Percentiles rank a stretch among this genome's conserved stretches.
Conservation (phyloP, 1,140 invertebrate genomes). For the Agrilus planipennis region DNA sequence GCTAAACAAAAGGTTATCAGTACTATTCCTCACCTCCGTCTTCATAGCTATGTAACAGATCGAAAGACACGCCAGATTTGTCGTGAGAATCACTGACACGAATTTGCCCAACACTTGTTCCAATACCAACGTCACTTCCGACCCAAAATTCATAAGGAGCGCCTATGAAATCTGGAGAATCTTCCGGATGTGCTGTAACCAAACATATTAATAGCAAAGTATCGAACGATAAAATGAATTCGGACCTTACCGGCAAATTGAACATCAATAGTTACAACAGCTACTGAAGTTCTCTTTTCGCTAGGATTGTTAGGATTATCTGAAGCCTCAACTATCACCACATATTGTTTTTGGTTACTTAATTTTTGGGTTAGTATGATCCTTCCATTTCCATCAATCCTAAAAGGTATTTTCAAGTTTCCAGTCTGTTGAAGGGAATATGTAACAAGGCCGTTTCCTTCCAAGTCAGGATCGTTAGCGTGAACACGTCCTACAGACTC, state of each 20-base stretch:
- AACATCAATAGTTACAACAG: constrained; percentile 68
- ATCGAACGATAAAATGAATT: too few species aligned
- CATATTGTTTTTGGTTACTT: constrained; percentile 53
- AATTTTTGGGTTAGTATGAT: constrained; percentile 57
- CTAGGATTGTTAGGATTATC: constrained; percentile 73
- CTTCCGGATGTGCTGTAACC: constrained; percentile 36
- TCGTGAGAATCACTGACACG: constrained; percentile 54
- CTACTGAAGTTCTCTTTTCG: constrained; percentile 64
- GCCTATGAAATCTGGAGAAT: constrained; percentile 69
- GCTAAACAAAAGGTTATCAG: too few species aligned
- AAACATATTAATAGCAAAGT: too few species aligned
- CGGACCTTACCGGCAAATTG: constrained; percentile 26
- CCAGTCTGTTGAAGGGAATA: constrained; percentile 64
- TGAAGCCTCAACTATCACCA: constrained; percentile 68
- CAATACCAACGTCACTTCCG: constrained; percentile 65
- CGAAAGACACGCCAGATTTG: constrained; percentile 55
- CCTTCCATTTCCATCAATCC: constrained; percentile 58
- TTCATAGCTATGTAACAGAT: constrained; percentile 67
- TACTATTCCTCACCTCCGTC: constrained; percentile 69
- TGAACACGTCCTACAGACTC: constrained; percentile 60
- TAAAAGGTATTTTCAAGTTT: constrained; percentile 53
- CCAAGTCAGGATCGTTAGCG: constrained; percentile 71
- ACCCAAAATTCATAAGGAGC: constrained; percentile 86
- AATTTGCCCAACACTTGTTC: constrained; percentile 78
- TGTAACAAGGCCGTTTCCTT: constrained; percentile 62